phyloP scores from a whole-genome alignment of 2,113 vertebrate genomes.

The Octodon degus region DNA sequence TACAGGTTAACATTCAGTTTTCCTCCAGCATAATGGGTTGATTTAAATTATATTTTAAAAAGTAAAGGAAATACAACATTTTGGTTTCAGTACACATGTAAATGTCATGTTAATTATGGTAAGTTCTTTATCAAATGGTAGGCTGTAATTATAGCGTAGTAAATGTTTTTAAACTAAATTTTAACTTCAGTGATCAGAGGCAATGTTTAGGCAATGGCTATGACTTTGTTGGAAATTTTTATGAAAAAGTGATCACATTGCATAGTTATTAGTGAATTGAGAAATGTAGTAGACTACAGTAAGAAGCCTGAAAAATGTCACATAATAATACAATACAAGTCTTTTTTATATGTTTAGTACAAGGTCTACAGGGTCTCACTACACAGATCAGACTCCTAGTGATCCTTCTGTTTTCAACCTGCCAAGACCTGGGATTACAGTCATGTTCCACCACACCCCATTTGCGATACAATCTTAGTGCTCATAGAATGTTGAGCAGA shows the following conservation, averaged over 20 bases:
- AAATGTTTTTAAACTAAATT: background rate
- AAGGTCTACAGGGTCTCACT: too few species aligned
- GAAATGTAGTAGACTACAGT: background rate
- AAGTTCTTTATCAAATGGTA: background rate
- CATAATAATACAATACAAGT: background rate
- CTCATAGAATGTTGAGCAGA: background rate
- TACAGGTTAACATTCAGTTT: background rate
- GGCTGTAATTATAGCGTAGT: background rate
- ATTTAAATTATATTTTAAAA: slow-evolving; percentile 27
- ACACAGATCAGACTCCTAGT: too few species aligned
- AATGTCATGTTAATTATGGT: background rate
- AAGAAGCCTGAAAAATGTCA: background rate
- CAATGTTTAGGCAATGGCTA: background rate
- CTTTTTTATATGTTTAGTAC: too few species aligned
- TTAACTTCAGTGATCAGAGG: background rate
- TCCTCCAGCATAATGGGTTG: background rate
- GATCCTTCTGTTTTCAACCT: too few species aligned
- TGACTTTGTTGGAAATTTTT: background rate
- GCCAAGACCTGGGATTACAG: too few species aligned
- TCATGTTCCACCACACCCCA: too few species aligned
- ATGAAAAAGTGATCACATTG: background rate
- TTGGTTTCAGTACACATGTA: background rate
- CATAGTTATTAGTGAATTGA: background rate
- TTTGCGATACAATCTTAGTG: background rate
- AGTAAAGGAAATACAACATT: background rate